Evolutionary conservation across 2,797 vertebrate genomes (phyloP).

Genomic region (Hyperoplus immaculatus): DNA sequence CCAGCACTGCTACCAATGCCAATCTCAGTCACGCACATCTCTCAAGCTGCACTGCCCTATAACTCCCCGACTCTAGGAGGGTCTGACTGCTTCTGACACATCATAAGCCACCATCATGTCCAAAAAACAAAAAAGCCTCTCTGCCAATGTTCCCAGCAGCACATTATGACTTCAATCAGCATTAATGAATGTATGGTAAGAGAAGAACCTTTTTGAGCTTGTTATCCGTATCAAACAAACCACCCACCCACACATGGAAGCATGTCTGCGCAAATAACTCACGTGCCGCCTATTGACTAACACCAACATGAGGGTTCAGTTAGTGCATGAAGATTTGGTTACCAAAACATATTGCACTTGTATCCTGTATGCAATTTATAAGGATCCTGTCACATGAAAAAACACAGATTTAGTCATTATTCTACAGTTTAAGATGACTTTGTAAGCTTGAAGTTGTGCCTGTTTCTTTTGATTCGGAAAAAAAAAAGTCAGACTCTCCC

Average conservation of each 20-base stretch:
- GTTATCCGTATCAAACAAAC: conserved; percentile 29
- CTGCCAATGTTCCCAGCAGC: conserved; percentile 43
- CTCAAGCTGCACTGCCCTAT: conserved; percentile 32
- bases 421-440: background rate
- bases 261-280: conserved; percentile 47
- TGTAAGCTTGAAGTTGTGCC: background rate
- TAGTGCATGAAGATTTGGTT: conserved; percentile 11
- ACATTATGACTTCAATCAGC: conserved; percentile 50
- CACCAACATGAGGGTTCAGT: conserved; percentile 19
- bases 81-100: conserved; percentile 64
- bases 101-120: conserved; percentile 37
- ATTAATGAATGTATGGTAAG: conserved; percentile 37
- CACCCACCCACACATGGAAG: conserved; percentile 24
- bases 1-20: conserved; percentile 60
- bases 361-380: background rate
- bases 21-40: conserved; percentile 78
- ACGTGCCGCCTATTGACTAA: conserved; percentile 42
- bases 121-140: conserved; percentile 33
- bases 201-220: conserved; percentile 17
- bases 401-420: background rate
- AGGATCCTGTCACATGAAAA: background rate
- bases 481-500: conserved; percentile 40
- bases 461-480: conserved; percentile 14
- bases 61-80: conserved; percentile 13
- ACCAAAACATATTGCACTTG: conserved; percentile 5